Base-by-base conservation (phyloP, 2,888 invertebrate species). In the Eupithecia pulchellata region DNA sequence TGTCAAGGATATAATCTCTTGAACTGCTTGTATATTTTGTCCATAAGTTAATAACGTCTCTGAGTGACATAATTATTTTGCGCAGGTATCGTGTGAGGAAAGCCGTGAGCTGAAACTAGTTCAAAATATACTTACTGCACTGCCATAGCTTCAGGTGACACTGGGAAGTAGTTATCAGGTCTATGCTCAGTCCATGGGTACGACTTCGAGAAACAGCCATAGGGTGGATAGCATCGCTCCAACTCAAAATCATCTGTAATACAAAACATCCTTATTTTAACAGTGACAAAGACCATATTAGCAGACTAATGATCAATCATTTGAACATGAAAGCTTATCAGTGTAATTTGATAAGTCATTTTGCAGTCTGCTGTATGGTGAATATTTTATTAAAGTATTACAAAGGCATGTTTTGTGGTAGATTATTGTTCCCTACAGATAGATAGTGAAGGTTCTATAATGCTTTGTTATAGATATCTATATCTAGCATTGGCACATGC, bases 151-250 rank as follows among this genome's bases (percentile, higher is more conserved):
- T 96, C 96, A 0, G 98, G 96, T 57, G 96, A 94, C 75, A 96
- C 96, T 0, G 98, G 98, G 86, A 97, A 97, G 60, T 96, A 95
- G 77, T 97, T 97, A 68, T 98, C 97, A 29, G 98, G 98, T 32
- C 98, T 95, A 69, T 96, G 95, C 77, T 96, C 96, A 0, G 97
- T 96, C 98, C 98, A 98, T 0, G 97, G 97, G 36, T 96, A 95
- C 17, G 95, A 95, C 72, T 97, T 95, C 64, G 97, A 96, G 86
- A 97, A 98, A 85, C 98, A 98, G 4, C 98, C 98, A 79, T 97
- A 97, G 0, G 95, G 95, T 0, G 96, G 96, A 86, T 96, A 98
- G 86, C 98, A 98, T 81, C 96, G 95, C 79, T 94, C 93, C 63
- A 95, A 82, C 79, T 95, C 95, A 66, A 84, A 84, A 75, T 93